A percentile compares a stretch with the other conserved stretches of the same genome.
Evolutionary conservation across 2,113 vertebrate species (phyloP).

Genomic region (Aleadryas rufinucha): DNA sequence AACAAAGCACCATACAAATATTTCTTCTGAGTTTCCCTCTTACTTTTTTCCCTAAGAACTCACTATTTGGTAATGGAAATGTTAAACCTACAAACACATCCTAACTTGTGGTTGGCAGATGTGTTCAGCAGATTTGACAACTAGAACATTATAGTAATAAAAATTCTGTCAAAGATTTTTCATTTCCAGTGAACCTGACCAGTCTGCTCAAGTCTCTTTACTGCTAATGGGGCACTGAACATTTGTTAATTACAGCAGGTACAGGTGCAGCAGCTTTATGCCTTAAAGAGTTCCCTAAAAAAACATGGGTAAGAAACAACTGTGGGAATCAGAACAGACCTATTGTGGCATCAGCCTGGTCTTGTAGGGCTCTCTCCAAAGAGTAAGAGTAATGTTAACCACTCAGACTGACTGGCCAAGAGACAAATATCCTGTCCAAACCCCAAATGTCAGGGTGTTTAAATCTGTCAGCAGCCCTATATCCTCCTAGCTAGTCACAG

Average conservation of each 20-base stretch:
- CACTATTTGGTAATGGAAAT: not conserved
- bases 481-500: not conserved
- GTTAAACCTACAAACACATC: not conserved
- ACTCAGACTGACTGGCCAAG: not conserved
- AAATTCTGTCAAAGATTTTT: not conserved
- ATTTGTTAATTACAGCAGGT: not conserved
- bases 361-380: not conserved
- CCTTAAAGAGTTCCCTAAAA: not conserved
- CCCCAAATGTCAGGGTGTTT: not conserved
- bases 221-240: not conserved
- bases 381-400: not conserved
- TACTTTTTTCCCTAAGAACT: not conserved
- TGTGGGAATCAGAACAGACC: not conserved
- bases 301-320: not conserved
- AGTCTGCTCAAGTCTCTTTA: rapidly evolving
- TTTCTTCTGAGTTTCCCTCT: not conserved
- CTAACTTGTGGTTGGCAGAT: not conserved
- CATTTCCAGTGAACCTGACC: not conserved
- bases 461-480: not conserved
- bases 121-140: not conserved
- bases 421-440: not conserved
- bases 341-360: not conserved
- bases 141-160: not conserved
- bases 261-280: not conserved
- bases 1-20: not conserved